phyloP scores from a whole-genome alignment of 1,140 invertebrate species.

The Streblospio benedicti region DNA sequence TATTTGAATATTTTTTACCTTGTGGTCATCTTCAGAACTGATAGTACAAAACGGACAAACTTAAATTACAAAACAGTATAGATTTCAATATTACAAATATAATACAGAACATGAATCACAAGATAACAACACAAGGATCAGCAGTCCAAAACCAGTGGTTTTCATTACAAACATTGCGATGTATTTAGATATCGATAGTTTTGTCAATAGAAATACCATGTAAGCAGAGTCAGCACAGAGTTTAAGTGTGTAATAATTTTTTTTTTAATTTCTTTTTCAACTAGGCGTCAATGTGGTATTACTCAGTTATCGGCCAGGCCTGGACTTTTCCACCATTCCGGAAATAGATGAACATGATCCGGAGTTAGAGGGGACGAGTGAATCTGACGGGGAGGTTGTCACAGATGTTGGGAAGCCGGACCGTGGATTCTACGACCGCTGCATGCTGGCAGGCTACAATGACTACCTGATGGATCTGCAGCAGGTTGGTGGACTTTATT shows the following conservation, averaged over 20 bases:
- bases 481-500: not conserved
- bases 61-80: no score
- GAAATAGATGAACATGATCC: not conserved
- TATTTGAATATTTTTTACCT: no score
- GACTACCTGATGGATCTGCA: not conserved
- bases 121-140: no score
- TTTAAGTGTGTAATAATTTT: not conserved
- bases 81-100: no score
- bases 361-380: not conserved
- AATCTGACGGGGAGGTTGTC: not conserved
- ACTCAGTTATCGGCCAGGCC: not conserved
- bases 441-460: slow-evolving; percentile 4
- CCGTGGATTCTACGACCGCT: not conserved
- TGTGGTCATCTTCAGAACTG: no score
- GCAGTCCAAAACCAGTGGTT: no score
- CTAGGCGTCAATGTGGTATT: not conserved
- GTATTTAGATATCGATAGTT: not conserved
- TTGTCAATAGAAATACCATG: not conserved
- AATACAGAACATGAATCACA: no score
- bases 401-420: not conserved
- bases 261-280: not conserved
- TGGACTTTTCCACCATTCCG: not conserved
- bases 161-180: no score
- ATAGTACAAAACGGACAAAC: no score
- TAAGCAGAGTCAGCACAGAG: not conserved